These are phyloP conservation scores for Rhinoptilus africanus DNA, from an alignment of 2,113 vertebrate genomes.

Conservation along the genomic window DNA sequence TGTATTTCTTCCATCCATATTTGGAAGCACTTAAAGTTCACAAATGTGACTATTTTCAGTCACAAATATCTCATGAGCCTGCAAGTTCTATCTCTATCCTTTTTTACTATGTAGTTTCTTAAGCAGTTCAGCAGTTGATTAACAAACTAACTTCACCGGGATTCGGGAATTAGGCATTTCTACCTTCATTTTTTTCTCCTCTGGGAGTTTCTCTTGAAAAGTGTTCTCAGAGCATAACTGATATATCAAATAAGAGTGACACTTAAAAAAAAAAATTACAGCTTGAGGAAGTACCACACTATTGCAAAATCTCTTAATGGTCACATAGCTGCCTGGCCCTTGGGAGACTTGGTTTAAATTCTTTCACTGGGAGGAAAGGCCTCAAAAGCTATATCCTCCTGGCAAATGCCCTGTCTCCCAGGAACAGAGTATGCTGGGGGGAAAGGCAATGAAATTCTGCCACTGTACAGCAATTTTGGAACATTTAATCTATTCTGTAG, in stretches of 20 bases:
- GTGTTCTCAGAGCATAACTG: background rate
- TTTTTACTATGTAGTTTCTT: background rate
- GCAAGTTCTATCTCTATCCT: background rate
- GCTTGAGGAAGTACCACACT: background rate
- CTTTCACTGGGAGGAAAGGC: background rate
- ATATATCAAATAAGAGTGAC: background rate
- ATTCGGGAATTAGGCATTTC: background rate
- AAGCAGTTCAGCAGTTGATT: background rate
- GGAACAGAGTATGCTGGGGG: background rate
- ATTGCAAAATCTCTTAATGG: background rate
- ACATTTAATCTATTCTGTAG: background rate
- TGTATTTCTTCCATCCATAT: background rate
- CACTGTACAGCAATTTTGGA: background rate
- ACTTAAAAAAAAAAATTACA: background rate
- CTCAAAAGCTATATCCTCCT: background rate
- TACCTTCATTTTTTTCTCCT: background rate
- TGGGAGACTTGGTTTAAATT: background rate
- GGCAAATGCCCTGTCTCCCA: background rate
- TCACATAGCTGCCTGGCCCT: background rate
- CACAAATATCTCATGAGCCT: background rate
- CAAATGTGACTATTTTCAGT: constrained; percentile 12
- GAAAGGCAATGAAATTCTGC: background rate
- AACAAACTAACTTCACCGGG: background rate
- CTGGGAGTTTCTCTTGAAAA: background rate
- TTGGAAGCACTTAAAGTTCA: background rate